Conservation (phyloP, 2,888 invertebrate genomes). For the Latrodectus elegans region DNA sequence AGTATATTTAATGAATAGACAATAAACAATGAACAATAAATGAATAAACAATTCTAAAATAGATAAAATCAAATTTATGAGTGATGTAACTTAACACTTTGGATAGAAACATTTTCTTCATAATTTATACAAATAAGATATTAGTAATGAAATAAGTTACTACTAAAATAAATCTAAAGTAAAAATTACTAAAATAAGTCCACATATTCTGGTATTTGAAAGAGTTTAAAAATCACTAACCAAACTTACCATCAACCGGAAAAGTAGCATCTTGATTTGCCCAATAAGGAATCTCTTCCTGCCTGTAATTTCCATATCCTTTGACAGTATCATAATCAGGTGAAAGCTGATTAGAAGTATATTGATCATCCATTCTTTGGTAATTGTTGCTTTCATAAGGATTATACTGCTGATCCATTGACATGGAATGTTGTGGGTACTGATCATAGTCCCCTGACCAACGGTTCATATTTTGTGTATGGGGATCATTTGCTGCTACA, state of each 20-base stretch:
- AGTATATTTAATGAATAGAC: no score
- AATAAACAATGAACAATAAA: no score
- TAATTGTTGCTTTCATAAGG: slow-evolving; percentile 49
- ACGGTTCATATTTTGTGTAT: slow-evolving; percentile 26
- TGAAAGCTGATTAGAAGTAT: slow-evolving; percentile 33
- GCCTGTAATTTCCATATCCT: slow-evolving; percentile 31
- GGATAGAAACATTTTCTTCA: no score
- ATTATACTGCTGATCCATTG: slow-evolving; percentile 46
- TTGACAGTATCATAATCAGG: slow-evolving; percentile 52
- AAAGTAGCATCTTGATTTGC: slow-evolving; percentile 39
- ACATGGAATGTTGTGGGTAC: slow-evolving; percentile 22
- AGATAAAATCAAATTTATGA: no score
- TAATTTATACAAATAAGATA: no score
- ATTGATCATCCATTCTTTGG: slow-evolving; percentile 50
- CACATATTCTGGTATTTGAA: no score
- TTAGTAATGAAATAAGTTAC: no score
- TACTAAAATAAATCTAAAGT: no score
- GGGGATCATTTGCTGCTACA: slow-evolving; percentile 67
- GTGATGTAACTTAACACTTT: no score
- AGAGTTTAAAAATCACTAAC: no score
- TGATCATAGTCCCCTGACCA: slow-evolving; percentile 62
- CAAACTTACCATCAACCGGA: slow-evolving; percentile 32
- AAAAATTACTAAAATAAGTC: no score
- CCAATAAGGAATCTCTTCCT: slow-evolving; percentile 53
- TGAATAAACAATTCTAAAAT: no score